phyloP scores from a whole-genome alignment of 2,888 invertebrate genomes.

The Hylaea fasciaria region DNA sequence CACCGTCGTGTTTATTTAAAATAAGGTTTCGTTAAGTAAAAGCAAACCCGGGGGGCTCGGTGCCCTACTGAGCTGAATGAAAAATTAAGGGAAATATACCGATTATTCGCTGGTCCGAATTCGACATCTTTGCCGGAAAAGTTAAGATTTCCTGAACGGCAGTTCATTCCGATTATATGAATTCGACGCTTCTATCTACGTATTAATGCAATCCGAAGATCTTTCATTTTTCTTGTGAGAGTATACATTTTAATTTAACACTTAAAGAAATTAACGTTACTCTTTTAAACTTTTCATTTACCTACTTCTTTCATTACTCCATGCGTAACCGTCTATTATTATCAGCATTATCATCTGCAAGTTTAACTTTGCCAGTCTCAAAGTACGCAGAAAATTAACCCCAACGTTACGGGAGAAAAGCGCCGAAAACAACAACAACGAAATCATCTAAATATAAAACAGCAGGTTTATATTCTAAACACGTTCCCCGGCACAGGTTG shows the following conservation, averaged over 20 bases:
- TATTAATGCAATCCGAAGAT: neutral
- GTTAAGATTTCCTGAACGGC: conserved; percentile 19
- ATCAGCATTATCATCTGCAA: too few relatives aligned
- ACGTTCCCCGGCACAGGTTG: conserved; percentile 26
- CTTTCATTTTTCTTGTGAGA: too few relatives aligned
- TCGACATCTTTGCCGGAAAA: conserved; percentile 25
- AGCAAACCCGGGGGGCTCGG: conserved; percentile 71
- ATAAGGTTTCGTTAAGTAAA: conserved; percentile 81
- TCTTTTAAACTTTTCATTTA: too few relatives aligned
- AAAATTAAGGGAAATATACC: conserved; percentile 76
- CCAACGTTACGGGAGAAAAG: conserved; percentile 5
- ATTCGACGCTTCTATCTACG: neutral
- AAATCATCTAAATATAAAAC: conserved; percentile 26
- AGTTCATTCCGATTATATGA: conserved; percentile 13
- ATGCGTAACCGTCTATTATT: too few relatives aligned
- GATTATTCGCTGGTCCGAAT: conserved; percentile 50
- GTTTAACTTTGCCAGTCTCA: neutral
- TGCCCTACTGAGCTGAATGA: conserved; percentile 70
- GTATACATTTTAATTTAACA: too few relatives aligned
- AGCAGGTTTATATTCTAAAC: conserved; percentile 25
- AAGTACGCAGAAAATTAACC: neutral
- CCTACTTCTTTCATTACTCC: too few relatives aligned
- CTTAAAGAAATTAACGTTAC: too few relatives aligned
- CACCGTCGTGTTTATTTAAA: conserved; percentile 81
- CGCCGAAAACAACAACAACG: conserved; percentile 22